A percentile compares a stretch with the other conserved stretches of the same genome.
These are phyloP conservation scores for Baronia brevicornis DNA, from an alignment of 2,888 invertebrate genomes.

Conservation along the genomic window DNA sequence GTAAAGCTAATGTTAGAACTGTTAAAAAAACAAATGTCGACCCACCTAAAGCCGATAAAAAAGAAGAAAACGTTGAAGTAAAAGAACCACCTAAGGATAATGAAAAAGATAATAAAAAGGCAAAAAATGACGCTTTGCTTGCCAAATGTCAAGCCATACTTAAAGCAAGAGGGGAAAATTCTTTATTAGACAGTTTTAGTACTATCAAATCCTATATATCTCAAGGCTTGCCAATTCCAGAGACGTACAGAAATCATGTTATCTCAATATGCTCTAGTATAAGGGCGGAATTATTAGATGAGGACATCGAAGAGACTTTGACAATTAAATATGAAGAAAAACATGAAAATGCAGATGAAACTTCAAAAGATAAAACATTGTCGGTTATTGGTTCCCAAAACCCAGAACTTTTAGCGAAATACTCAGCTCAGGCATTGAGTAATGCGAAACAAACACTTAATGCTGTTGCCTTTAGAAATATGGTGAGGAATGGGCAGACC, in stretches of 20 bases:
- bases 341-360: constrained; percentile 20
- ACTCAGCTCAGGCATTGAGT: constrained; percentile 54
- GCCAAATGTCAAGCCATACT: constrained; percentile 59
- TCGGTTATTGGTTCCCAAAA: constrained; percentile 40
- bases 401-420: constrained; percentile 53
- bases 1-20: constrained; percentile 40
- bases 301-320: constrained; percentile 42
- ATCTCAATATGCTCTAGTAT: constrained; percentile 58
- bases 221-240: constrained; percentile 55
- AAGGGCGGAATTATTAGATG: constrained; percentile 52
- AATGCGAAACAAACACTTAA: constrained; percentile 60
- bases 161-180: constrained; percentile 54
- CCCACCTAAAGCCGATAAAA: constrained; percentile 27
- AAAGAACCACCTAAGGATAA: constrained; percentile 30
- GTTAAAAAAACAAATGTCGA: constrained; percentile 21
- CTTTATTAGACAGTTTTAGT: constrained; percentile 55
- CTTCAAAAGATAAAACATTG: constrained; percentile 24
- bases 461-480: constrained; percentile 54
- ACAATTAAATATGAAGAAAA: constrained; percentile 24
- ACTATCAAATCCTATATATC: constrained; percentile 59
- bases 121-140: constrained; percentile 46
- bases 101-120: constrained; percentile 30
- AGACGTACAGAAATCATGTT: constrained; percentile 58
- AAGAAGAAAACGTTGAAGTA: constrained; percentile 21
- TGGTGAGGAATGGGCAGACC: constrained; percentile 46